A percentile compares a stretch with the other conserved stretches of the same genome.
Conservation (phyloP, 2,888 invertebrate genomes). For the Gastracanthus pulcherrimus region DNA sequence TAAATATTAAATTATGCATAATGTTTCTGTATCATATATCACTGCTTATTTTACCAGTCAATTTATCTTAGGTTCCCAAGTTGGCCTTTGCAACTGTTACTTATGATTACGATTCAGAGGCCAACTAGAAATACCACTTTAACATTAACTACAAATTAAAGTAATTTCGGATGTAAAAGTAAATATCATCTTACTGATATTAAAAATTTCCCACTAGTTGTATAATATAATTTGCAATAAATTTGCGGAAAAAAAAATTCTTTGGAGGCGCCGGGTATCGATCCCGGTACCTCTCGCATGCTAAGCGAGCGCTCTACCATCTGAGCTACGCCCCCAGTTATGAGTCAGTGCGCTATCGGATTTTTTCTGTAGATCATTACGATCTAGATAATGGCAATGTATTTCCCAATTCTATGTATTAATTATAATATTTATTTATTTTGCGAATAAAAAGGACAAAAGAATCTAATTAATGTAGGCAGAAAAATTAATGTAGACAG, state of each 20-base stretch:
- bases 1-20: neutral
- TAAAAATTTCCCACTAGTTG: too few relatives aligned
- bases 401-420: too few relatives aligned
- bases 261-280: slow-evolving; percentile 74
- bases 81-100: neutral
- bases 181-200: too few relatives aligned
- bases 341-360: too few relatives aligned
- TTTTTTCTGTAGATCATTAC: too few relatives aligned
- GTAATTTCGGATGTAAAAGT: neutral
- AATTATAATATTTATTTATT: too few relatives aligned
- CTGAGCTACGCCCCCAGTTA: slow-evolving; percentile 75
- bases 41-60: neutral
- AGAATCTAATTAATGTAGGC: too few relatives aligned
- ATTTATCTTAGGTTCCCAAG: neutral
- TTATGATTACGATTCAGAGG: neutral
- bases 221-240: neutral
- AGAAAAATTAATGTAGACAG: too few relatives aligned
- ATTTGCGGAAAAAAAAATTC: slow-evolving; percentile 50
- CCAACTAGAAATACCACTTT: neutral
- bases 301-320: slow-evolving; percentile 76
- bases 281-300: slow-evolving; percentile 76
- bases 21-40: neutral
- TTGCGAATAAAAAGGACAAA: too few relatives aligned
- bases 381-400: too few relatives aligned
- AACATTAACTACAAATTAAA: neutral